phyloP scores from a whole-genome alignment of 2,888 invertebrate species.

The Didymodactylos carnosus region DNA sequence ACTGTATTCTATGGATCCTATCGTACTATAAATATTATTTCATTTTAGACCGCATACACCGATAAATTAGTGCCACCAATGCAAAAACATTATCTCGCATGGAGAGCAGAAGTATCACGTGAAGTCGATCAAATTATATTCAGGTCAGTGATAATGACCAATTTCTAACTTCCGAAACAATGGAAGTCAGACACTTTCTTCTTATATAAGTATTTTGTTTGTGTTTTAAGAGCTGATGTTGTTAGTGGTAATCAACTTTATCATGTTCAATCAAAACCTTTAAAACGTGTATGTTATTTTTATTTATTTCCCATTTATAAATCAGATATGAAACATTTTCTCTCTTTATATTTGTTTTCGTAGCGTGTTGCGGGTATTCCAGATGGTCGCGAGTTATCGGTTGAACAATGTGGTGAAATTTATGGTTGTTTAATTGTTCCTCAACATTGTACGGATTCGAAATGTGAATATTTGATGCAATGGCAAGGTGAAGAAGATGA shows the following conservation, averaged over 20 bases:
- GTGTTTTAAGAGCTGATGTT: neutral
- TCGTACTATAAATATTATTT: too few species aligned
- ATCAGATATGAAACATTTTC: too few species aligned
- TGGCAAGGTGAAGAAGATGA: neutral
- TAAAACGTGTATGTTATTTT: neutral
- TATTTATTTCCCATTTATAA: too few species aligned
- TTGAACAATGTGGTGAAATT: neutral
- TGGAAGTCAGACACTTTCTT: too few species aligned
- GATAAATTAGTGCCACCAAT: too few species aligned
- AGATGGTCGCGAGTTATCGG: neutral
- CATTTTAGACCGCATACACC: too few species aligned
- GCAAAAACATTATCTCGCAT: too few species aligned
- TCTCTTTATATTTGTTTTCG: neutral
- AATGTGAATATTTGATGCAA: neutral
- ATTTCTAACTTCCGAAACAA: too few species aligned
- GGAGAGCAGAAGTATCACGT: too few species aligned
- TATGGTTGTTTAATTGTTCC: neutral
- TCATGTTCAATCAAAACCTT: neutral
- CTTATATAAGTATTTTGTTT: neutral
- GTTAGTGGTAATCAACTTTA: neutral
- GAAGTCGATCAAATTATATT: neutral
- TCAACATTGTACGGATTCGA: neutral
- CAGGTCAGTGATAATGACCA: neutral
- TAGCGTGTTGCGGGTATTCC: neutral
- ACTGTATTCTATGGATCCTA: too few species aligned